phyloP scores from a whole-genome alignment of 2,797 vertebrate genomes.

The Pipistrellus pygmaeus region DNA sequence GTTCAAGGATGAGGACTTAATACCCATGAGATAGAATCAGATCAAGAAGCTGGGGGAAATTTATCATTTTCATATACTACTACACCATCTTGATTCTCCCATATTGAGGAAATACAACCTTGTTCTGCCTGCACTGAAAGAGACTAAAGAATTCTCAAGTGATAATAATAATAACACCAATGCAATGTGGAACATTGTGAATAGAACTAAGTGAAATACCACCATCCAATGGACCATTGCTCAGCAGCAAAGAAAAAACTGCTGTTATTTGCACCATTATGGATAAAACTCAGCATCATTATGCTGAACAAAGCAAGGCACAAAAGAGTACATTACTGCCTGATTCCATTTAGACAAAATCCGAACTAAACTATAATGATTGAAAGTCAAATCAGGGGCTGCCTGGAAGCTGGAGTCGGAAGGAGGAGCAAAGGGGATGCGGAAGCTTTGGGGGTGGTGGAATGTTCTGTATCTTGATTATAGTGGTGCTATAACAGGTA shows the following conservation, averaged over 20 bases:
- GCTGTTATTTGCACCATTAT: background rate
- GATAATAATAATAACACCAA: background rate
- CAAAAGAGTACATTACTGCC: background rate
- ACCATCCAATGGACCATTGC: background rate
- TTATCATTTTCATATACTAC: background rate
- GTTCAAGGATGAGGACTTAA: background rate
- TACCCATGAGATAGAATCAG: background rate
- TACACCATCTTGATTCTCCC: background rate
- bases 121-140: background rate
- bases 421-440: background rate
- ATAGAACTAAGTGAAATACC: background rate
- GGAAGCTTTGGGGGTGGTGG: background rate
- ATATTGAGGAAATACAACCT: background rate
- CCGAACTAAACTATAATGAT: background rate
- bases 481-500: background rate
- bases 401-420: background rate
- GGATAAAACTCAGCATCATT: background rate
- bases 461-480: background rate
- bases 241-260: background rate
- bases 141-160: background rate
- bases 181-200: background rate
- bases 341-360: conserved; percentile 16
- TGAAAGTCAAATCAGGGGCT: background rate
- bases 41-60: background rate
- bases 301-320: background rate